Percentiles rank a stretch among this genome's conserved stretches.
These are phyloP conservation scores for Sesia apiformis DNA, from an alignment of 2,888 invertebrate species.

Conservation along the genomic window DNA sequence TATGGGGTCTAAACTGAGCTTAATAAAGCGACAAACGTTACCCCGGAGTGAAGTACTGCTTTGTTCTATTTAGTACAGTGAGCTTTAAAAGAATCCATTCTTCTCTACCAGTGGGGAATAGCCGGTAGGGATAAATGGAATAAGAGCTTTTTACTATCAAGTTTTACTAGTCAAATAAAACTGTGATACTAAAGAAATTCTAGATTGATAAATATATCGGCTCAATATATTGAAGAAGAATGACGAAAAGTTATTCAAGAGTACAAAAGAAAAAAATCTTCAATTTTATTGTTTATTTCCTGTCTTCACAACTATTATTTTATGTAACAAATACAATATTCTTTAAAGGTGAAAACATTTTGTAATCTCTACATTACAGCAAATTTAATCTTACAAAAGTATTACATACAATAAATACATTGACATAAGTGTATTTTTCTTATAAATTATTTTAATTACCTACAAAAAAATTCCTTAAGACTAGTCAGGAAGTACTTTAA, in stretches of 20 bases:
- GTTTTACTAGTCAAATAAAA: no score
- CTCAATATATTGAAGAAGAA: not conserved
- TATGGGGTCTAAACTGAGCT: no score
- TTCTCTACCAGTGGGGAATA: no score
- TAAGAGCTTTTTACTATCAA: no score
- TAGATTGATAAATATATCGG: no score
- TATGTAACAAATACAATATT: slow-evolving; percentile 41
- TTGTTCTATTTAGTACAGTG: no score
- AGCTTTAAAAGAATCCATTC: no score
- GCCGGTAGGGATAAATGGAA: no score
- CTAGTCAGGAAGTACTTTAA: slow-evolving; percentile 47
- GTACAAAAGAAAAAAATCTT: slow-evolving; percentile 10
- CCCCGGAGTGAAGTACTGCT: no score
- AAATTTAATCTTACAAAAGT: slow-evolving; percentile 28
- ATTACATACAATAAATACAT: slow-evolving; percentile 49
- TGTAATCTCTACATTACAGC: slow-evolving; percentile 32
- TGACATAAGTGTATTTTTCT: slow-evolving; percentile 31
- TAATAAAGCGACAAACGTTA: no score
- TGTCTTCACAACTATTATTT: slow-evolving; percentile 33
- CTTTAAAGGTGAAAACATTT: slow-evolving; percentile 45
- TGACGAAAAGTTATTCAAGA: not conserved
- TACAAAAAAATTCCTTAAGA: slow-evolving; percentile 41
- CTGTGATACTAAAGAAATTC: no score
- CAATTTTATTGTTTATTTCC: slow-evolving; percentile 39
- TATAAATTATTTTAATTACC: slow-evolving; percentile 24